phyloP scores from a whole-genome alignment of 2,797 vertebrate genomes.

The Phrynocephalus vlangalii region DNA sequence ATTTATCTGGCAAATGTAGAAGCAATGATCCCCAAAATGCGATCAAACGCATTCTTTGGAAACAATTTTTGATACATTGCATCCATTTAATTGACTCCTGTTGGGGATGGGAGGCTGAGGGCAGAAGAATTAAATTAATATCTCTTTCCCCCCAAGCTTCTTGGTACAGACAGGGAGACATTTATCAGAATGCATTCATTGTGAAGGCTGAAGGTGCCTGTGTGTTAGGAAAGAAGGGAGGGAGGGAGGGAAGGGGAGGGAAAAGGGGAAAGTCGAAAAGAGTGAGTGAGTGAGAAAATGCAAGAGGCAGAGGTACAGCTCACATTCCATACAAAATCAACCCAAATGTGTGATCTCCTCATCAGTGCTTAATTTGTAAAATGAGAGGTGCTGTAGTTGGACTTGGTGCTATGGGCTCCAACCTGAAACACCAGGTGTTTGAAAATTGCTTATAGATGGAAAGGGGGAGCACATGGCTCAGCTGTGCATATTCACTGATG shows the following conservation, averaged over 20 bases:
- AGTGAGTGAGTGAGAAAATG: conserved; percentile 1
- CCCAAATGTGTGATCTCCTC: not conserved
- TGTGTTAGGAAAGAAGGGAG: conserved; percentile 4
- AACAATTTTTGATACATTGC: conserved; percentile 19
- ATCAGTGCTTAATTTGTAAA: conserved; percentile 1
- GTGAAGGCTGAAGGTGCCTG: conserved; percentile 18
- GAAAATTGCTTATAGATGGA: not conserved
- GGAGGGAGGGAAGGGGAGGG: too few species aligned
- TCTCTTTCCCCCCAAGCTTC: not conserved
- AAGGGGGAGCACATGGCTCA: not conserved
- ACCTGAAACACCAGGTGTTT: not conserved
- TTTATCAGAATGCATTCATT: conserved; percentile 21
- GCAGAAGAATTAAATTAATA: conserved; percentile 13
- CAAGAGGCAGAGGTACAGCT: not conserved
- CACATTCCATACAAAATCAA: not conserved
- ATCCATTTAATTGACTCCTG: conserved; percentile 11
- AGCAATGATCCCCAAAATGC: conserved; percentile 12
- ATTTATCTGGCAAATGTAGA: conserved; percentile 27
- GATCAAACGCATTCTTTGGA: conserved; percentile 23
- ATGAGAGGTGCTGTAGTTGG: not conserved
- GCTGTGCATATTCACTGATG: not conserved
- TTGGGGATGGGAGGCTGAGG: not conserved
- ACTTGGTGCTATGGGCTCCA: not conserved
- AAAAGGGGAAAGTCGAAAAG: not conserved
- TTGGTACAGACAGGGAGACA: not conserved